Conservation (phyloP, 35 echinoderm and acorn worm species). For the Chiridota heheva region DNA sequence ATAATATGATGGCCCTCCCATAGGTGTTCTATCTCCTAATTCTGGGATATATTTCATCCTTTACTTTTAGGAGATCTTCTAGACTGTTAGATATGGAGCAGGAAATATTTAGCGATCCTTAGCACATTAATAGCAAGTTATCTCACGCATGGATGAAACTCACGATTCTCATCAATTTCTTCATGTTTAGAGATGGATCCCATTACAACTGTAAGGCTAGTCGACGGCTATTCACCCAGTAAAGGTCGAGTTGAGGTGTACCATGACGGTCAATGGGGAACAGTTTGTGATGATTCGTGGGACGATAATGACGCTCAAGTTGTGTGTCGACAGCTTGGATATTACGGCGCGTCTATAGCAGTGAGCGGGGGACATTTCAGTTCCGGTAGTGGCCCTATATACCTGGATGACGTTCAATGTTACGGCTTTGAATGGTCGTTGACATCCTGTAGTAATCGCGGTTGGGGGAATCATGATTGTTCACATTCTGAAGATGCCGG, state of each 20-base stretch:
- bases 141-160: too few species aligned
- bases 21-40: too few species aligned
- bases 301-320: conserved; percentile 8
- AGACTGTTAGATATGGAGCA: too few species aligned
- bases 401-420: conserved; percentile 38
- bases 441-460: neutral
- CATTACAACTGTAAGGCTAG: too few species aligned
- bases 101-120: too few species aligned
- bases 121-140: too few species aligned
- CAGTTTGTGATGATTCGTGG: conserved; percentile 32
- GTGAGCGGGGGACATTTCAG: neutral
- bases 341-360: neutral
- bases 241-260: conserved; percentile 40
- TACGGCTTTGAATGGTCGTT: neutral
- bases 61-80: too few species aligned
- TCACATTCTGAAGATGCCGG: neutral
- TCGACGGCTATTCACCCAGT: too few species aligned
- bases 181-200: too few species aligned
- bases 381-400: conserved; percentile 21
- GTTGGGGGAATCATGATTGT: neutral
- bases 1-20: too few species aligned
- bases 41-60: too few species aligned
- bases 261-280: conserved; percentile 31
- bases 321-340: conserved; percentile 36
- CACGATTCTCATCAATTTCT: too few species aligned